Percentiles rank a stretch among this genome's conserved stretches.
Conservation (phyloP, 1,140 invertebrate genomes). For the Drosophila prosaltans region DNA sequence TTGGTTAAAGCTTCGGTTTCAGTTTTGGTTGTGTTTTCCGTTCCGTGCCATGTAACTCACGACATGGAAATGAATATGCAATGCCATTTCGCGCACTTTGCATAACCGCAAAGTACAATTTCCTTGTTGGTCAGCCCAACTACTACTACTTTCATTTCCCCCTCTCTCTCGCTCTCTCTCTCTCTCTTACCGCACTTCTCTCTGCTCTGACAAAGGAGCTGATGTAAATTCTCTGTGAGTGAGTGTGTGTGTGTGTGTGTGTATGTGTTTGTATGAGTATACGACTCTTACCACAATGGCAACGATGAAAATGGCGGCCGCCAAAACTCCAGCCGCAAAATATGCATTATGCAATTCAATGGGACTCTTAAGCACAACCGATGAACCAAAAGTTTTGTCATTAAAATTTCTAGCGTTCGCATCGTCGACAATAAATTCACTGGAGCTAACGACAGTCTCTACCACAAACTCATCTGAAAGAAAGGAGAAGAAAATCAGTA, state of each 20-base stretch:
- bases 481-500: conserved; percentile 30
- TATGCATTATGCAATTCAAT: conserved; percentile 88
- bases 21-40: conserved; percentile 38
- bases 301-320: conserved; percentile 88
- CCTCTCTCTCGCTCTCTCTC: background rate
- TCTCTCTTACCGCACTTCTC: background rate
- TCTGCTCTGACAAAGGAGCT: conserved; percentile 2
- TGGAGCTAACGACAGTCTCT: conserved; percentile 86
- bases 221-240: conserved; percentile 7
- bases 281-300: conserved; percentile 86
- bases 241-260: conserved; percentile 29
- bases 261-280: conserved; percentile 9
- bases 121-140: conserved; percentile 49
- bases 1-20: conserved; percentile 40
- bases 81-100: conserved; percentile 52
- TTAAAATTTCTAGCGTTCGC: conserved; percentile 85
- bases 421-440: conserved; percentile 83
- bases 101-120: conserved; percentile 70
- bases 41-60: conserved; percentile 32
- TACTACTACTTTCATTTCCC: conserved; percentile 10
- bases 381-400: conserved; percentile 87
- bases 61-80: conserved; percentile 76
- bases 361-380: conserved; percentile 82
- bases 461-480: conserved; percentile 86
- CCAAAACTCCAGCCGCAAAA: conserved; percentile 88